phyloP scores from a whole-genome alignment of 2,113 vertebrate genomes.

The Myrmophylax atrothorax region DNA sequence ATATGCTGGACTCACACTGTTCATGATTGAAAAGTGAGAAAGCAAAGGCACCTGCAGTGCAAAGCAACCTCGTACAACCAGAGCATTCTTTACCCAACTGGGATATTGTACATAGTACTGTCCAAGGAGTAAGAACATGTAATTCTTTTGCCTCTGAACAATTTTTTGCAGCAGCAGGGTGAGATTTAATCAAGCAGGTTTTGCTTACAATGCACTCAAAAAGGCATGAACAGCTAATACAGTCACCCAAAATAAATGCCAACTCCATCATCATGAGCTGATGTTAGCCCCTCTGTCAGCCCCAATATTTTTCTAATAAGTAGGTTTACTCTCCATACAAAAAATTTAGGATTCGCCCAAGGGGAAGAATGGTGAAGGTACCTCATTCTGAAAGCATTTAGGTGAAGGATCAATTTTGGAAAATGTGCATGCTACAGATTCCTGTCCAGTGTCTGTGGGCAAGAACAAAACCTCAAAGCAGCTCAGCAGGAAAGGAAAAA shows the following conservation, averaged over 20 bases:
- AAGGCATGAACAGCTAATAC: neutral
- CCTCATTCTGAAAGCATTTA: neutral
- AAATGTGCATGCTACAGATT: fast-evolving
- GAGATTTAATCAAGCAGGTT: neutral
- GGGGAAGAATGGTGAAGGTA: neutral
- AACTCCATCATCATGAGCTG: neutral
- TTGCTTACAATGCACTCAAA: neutral
- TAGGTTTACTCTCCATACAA: neutral
- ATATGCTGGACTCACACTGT: neutral
- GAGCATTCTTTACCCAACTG: neutral
- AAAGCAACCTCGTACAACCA: neutral
- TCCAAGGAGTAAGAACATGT: neutral
- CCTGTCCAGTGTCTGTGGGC: neutral
- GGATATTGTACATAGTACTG: neutral
- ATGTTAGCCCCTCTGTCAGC: neutral
- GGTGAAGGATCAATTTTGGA: neutral
- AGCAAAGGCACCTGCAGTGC: neutral
- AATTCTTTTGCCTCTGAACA: neutral
- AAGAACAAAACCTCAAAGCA: neutral
- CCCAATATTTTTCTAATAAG: neutral
- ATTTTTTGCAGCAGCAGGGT: neutral
- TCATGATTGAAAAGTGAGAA: neutral
- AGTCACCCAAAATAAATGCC: neutral
- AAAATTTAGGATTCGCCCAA: neutral
- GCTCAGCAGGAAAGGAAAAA: neutral